A percentile compares a stretch with the other conserved stretches of the same genome.
phyloP scores from a whole-genome alignment of 1,140 invertebrate genomes.

The Zaprionus taronus region DNA sequence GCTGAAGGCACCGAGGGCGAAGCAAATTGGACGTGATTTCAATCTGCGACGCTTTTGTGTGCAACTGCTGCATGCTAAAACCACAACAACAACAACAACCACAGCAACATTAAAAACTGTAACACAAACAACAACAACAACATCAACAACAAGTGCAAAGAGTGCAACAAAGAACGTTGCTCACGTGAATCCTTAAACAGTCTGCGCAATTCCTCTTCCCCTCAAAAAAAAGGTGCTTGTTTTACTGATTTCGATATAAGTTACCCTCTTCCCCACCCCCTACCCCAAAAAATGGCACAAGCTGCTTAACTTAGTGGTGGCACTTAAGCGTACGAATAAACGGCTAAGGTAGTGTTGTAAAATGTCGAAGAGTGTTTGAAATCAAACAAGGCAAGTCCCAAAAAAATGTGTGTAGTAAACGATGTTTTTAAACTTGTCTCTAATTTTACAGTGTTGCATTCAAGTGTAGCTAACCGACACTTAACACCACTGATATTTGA shows the following conservation, averaged over 20 bases:
- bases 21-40: slow-evolving; percentile 57
- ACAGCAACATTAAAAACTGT: slow-evolving; percentile 12
- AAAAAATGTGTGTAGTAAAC: neutral
- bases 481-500: neutral
- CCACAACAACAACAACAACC: slow-evolving; percentile 11
- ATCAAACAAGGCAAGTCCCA: neutral
- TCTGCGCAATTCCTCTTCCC: neutral
- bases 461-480: neutral
- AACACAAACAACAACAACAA: slow-evolving; percentile 13
- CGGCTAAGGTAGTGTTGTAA: neutral
- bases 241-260: slow-evolving; percentile 33
- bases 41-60: slow-evolving; percentile 69
- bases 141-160: neutral
- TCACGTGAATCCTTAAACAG: slow-evolving; percentile 22
- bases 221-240: slow-evolving; percentile 29
- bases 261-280: neutral
- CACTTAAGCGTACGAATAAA: slow-evolving; percentile 26
- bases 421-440: no score
- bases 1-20: slow-evolving; percentile 48
- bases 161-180: slow-evolving; percentile 7
- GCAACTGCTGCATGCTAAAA: slow-evolving; percentile 55
- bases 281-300: slow-evolving; percentile 8
- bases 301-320: slow-evolving; percentile 7
- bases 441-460: neutral
- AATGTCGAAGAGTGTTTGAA: neutral